Percentiles rank a stretch among this genome's conserved stretches.
Evolutionary conservation across 2,113 vertebrate species (phyloP).

Genomic region (Catharus bicknelli): DNA sequence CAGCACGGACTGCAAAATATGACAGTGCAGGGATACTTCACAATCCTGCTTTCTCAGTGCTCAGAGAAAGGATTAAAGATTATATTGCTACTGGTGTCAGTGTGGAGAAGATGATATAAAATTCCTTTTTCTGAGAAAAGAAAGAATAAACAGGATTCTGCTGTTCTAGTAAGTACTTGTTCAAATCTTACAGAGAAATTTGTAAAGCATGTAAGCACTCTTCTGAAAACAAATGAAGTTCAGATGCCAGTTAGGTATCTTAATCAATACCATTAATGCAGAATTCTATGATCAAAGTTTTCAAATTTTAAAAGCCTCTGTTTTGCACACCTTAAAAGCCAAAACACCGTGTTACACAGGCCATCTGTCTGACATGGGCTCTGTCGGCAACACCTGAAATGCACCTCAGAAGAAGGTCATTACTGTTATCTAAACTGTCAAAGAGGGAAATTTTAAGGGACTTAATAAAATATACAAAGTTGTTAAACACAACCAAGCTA

Average conservation of each 20-base stretch:
- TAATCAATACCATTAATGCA: neutral
- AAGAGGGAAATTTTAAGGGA: neutral
- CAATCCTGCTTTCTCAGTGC: neutral
- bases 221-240: neutral
- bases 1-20: accelerated
- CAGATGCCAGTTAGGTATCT: neutral
- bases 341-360: neutral
- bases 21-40: neutral
- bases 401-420: neutral
- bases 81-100: neutral
- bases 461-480: neutral
- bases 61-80: neutral
- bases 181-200: neutral
- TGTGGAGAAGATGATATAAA: neutral
- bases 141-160: neutral
- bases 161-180: neutral
- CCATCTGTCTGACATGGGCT: neutral
- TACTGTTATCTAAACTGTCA: neutral
- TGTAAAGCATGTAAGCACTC: neutral
- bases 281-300: neutral
- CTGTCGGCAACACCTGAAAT: neutral
- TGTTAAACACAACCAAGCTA: neutral
- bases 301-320: neutral
- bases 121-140: neutral
- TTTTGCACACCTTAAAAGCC: neutral